Percentiles rank a stretch among this genome's conserved stretches.
These are phyloP conservation scores for Mirounga angustirostris DNA, from an alignment of 2,113 vertebrate genomes.

Conservation along the genomic window DNA sequence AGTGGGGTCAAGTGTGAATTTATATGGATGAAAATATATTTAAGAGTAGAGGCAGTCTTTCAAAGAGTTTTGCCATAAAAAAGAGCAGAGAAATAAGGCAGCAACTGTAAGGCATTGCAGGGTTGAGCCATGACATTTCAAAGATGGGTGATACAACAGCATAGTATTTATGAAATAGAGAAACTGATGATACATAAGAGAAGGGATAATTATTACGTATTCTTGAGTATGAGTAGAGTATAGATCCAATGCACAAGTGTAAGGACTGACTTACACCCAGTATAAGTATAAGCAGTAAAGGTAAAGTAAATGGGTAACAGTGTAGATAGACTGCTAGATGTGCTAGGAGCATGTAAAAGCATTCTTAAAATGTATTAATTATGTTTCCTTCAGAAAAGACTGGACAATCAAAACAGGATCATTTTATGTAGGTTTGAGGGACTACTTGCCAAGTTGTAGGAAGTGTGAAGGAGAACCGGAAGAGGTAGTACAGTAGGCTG, in stretches of 20 bases:
- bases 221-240: background rate
- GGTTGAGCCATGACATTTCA: background rate
- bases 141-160: background rate
- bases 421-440: background rate
- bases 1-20: background rate
- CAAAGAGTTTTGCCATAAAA: background rate
- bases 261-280: background rate
- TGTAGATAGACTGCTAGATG: background rate
- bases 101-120: background rate
- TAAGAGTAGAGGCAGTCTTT: background rate
- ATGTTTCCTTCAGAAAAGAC: background rate
- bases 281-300: background rate
- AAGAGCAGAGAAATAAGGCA: background rate
- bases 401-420: background rate
- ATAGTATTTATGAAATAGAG: background rate
- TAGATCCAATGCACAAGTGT: background rate
- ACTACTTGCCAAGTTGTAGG: background rate
- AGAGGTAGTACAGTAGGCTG: fast-evolving
- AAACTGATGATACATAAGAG: background rate
- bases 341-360: background rate
- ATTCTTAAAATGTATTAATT: background rate
- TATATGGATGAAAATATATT: background rate
- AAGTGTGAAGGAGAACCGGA: background rate
- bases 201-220: background rate
- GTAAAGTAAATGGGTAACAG: background rate